Conservation (phyloP, 1,140 invertebrate genomes). For the Acromyrmex heyeri region DNA sequence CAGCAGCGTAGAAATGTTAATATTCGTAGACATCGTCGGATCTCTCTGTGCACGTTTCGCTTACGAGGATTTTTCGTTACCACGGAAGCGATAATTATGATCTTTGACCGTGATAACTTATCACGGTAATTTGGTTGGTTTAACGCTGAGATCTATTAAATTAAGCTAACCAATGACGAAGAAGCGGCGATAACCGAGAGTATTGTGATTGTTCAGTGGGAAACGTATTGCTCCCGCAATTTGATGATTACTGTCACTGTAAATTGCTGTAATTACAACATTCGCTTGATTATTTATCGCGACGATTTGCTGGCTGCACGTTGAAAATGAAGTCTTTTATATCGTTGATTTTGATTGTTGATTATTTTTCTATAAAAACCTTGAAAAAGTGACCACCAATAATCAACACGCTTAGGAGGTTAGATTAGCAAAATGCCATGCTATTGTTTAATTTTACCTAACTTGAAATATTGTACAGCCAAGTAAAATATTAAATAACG, state of each 20-base stretch:
- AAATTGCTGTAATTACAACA: slow-evolving; percentile 48
- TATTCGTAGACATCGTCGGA: slow-evolving; percentile 21
- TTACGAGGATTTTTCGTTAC: slow-evolving; percentile 24
- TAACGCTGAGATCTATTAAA: slow-evolving; percentile 53
- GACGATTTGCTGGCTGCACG: slow-evolving; percentile 6
- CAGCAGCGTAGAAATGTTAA: slow-evolving; percentile 6
- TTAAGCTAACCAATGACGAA: slow-evolving; percentile 40
- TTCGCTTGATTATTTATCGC: slow-evolving; percentile 24
- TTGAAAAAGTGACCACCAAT: no score
- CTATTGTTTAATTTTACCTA: no score
- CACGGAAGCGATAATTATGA: slow-evolving; percentile 51
- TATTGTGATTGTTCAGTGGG: slow-evolving; percentile 28
- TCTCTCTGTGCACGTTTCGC: slow-evolving; percentile 9
- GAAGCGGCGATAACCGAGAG: slow-evolving; percentile 48
- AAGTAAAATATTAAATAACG: no score
- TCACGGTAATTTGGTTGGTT: slow-evolving; percentile 49
- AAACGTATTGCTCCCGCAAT: slow-evolving; percentile 39
- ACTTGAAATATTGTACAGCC: no score
- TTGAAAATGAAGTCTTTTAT: slow-evolving; percentile 22
- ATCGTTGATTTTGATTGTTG: slow-evolving; percentile 10
- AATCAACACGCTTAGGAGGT: no score
- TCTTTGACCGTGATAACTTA: slow-evolving; percentile 32
- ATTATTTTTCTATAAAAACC: no score
- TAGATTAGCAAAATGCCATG: no score
- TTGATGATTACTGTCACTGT: slow-evolving; percentile 42